Evolutionary conservation across 2,888 invertebrate species (phyloP), one percentile per base, ranked within the genome.

Genomic region (Cataglyphis albicans): DNA sequence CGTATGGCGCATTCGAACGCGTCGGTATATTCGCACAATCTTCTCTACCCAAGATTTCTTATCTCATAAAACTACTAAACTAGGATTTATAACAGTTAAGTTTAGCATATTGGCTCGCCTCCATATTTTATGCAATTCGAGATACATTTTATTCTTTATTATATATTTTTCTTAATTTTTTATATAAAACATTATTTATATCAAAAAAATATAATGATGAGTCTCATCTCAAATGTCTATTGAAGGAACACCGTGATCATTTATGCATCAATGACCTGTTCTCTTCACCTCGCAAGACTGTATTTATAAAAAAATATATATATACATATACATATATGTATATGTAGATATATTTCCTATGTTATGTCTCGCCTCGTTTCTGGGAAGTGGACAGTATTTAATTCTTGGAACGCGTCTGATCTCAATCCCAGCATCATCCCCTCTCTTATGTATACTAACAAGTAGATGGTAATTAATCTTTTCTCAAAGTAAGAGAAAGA

Each of bases 21-120:
- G 86, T 85, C 83, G 91, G 91, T 90, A 92, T 92, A 92, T 92
- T 91, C 89, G 87, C 81, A 86, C 81, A 87, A 86, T 89, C 55
- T 87, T 84, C 86, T 82, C 83, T 80, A 74, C 52, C 64, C 73
- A 84, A 81, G 82, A 81, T 74, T 52, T 52, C 81, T 67, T 74
- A 85, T 83, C 10, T 29, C 55, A 65, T 12, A 52, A 57, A n/a
- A 65, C 48, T n/a, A 59, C 52, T 35, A 32, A 29, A 29, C 29
- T 61, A n/a, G 44, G 15, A 44, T 52, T 52, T 52, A n/a, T 52
- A 52, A 52, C n/a, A 52, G 1, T 52, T 52, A n/a, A 7, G 18
- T 52, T 52, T 52, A 52, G 5, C 15, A 52, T 52, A 52, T 52
- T n/a, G 2, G 7, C 7, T 52, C n/a, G 48, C 48, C 48, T 52